Conservation (phyloP, 2,113 vertebrate species). For the Corythoichthys intestinalis region DNA sequence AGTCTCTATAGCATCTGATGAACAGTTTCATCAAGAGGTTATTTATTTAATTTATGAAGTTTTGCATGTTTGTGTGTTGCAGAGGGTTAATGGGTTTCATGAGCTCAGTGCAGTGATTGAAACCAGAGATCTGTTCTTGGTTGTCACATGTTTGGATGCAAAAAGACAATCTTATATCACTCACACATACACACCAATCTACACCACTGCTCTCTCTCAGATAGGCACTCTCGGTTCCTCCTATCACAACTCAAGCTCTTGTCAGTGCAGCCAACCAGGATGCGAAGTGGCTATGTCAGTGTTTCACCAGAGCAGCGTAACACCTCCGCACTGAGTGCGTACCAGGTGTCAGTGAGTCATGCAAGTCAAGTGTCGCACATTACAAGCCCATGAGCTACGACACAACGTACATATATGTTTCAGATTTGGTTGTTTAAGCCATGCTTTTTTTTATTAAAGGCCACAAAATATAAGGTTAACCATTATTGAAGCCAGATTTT, state of each 20-base stretch:
- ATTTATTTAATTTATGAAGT: not conserved
- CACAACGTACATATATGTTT: not conserved
- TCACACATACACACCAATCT: constrained; percentile 16
- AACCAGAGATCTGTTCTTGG: constrained; percentile 70
- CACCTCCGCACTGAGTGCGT: constrained; percentile 65
- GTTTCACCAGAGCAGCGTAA: constrained; percentile 39
- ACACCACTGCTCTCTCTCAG: constrained; percentile 26
- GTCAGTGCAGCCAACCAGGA: constrained; percentile 72
- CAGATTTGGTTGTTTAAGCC: not conserved
- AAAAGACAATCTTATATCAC: constrained; percentile 65
- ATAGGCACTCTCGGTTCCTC: constrained; percentile 47
- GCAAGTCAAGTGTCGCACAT: not conserved
- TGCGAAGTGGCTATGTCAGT: constrained; percentile 69
- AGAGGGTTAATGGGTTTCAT: constrained; percentile 46
- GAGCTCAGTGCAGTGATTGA: constrained; percentile 77
- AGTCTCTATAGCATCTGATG: constrained; percentile 36
- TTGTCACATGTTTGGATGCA: constrained; percentile 70
- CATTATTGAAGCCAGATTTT: no score
- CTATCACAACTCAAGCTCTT: constrained; percentile 42
- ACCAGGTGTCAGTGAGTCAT: constrained; percentile 1
- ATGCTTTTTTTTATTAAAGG: not conserved
- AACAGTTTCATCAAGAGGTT: not conserved
- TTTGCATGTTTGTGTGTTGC: constrained; percentile 14
- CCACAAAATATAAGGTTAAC: no score
- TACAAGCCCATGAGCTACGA: not conserved